Evolutionary conservation across 2,888 invertebrate genomes (phyloP).

Genomic region (Desoria tigrina): DNA sequence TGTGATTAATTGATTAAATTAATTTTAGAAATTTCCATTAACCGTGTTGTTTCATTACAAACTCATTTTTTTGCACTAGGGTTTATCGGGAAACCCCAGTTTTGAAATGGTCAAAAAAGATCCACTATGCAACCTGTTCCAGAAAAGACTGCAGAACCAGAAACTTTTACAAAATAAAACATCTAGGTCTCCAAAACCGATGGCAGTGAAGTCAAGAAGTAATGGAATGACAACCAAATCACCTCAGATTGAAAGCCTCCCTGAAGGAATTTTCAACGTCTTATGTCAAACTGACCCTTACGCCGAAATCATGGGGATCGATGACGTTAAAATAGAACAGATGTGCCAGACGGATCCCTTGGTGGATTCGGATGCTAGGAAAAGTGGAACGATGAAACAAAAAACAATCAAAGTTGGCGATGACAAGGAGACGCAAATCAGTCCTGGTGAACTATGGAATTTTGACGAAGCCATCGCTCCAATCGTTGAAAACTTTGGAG

Average conservation of each 20-base stretch:
- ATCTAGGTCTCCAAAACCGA: not conserved
- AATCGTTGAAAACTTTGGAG: not conserved
- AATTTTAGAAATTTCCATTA: too few species aligned
- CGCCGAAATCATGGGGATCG: slow-evolving; percentile 1
- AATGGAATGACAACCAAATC: not conserved
- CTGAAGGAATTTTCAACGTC: not conserved
- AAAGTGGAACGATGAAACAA: not conserved
- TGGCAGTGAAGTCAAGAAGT: not conserved
- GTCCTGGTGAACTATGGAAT: slow-evolving; percentile 6
- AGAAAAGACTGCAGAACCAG: not conserved
- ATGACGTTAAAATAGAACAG: not conserved
- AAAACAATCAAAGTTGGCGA: not conserved
- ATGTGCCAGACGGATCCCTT: slow-evolving; percentile 13
- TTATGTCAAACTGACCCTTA: slow-evolving; percentile 17
- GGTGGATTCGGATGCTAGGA: not conserved
- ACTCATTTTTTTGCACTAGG: not conserved
- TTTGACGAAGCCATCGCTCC: not conserved
- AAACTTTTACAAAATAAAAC: too few species aligned
- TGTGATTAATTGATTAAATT: not conserved
- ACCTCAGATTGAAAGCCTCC: not conserved
- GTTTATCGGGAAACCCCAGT: not conserved
- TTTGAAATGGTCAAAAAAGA: slow-evolving; percentile 20
- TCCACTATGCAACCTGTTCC: slow-evolving; percentile 9
- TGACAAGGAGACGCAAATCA: slow-evolving; percentile 16
- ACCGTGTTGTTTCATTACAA: too few species aligned